Evolutionary conservation across 2,888 invertebrate species (phyloP), one percentile per base, ranked within the genome.

Genomic region (Norana najaformis): DNA sequence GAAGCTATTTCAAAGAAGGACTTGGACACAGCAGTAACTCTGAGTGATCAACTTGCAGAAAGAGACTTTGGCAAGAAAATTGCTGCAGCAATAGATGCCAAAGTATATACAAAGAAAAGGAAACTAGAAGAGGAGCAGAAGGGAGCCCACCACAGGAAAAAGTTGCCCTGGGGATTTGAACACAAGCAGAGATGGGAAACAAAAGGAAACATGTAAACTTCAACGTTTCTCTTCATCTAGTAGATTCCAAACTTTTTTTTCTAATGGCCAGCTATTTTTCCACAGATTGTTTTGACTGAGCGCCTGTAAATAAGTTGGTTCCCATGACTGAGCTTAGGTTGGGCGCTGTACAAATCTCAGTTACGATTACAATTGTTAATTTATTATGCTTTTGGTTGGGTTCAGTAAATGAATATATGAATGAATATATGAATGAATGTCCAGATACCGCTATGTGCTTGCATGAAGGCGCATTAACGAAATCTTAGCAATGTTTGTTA

Each of bases 111-210:
- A 36, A 89, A 90, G 82, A 90, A 91, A 47, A 36, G 47, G 34
- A 91, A 91, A n/a, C 36, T 83, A 35, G 90, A 95, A 98, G 98
- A 92, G 98, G 98, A 1, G 35, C 18, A 37, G 35, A 91, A 88
- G 47, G 38, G 35, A 36, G 47, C 34, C 2, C 69, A 85, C n/a
- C 90, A 90, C 47, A 90, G 90, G 88, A 89, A 82, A 30, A 90
- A 88, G 37, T 34, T 89, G 30, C 47, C 88, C 0, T 91, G 91
- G 91, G 90, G 90, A n/a, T 91, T 91, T 90, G 91, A 89, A 37
- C 91, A 89, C 35, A 91, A 91, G 41, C 88, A 90, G n/a, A 88
- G 90, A 83, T 91, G 91, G 91, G 90, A 91, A 89, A 91, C 91
- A 36, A 91, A 91, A 36, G 91, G 91, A 36, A 91, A 91, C 83